Percentiles rank a stretch among this genome's conserved stretches.
Evolutionary conservation across 2,113 vertebrate species (phyloP).

Genomic region (Speoplatyrhinus poulsoni): DNA sequence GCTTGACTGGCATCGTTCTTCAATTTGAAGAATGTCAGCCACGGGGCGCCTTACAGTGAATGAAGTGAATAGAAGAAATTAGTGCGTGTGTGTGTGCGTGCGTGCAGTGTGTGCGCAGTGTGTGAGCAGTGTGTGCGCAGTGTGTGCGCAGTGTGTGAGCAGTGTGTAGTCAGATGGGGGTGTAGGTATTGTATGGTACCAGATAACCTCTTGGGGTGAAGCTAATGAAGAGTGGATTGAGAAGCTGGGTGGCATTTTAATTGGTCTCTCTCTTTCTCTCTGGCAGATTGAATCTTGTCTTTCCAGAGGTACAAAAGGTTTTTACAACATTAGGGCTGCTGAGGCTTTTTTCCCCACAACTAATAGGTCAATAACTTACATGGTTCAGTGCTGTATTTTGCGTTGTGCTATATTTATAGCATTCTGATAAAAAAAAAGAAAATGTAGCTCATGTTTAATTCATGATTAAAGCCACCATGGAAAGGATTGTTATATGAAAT

Average conservation of each 20-base stretch:
- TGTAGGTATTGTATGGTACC: slow-evolving; percentile 72
- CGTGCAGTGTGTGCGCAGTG: slow-evolving; percentile 24
- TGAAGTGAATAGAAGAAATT: slow-evolving; percentile 66
- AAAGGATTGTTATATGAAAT: neutral
- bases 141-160: slow-evolving; percentile 18
- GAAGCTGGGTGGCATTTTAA: slow-evolving; percentile 72
- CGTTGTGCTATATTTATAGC: slow-evolving; percentile 13
- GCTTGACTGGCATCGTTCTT: slow-evolving; percentile 69
- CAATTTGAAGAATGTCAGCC: slow-evolving; percentile 70
- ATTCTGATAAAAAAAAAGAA: neutral
- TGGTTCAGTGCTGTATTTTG: slow-evolving; percentile 15
- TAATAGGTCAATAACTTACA: slow-evolving; percentile 46
- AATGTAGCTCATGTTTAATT: slow-evolving; percentile 9
- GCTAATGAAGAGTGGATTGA: slow-evolving; percentile 71
- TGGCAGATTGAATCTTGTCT: slow-evolving; percentile 19
- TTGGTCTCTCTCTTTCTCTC: slow-evolving; percentile 52
- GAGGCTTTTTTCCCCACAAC: slow-evolving; percentile 28
- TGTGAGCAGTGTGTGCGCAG: slow-evolving; percentile 35
- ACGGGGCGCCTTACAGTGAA: slow-evolving; percentile 63
- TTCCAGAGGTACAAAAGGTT: slow-evolving; percentile 39
- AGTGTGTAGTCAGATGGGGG: slow-evolving; percentile 35
- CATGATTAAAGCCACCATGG: neutral
- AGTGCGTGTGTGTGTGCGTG: slow-evolving; percentile 14
- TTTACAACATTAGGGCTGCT: slow-evolving; percentile 22
- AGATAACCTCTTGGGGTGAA: slow-evolving; percentile 71